Evolutionary conservation across 2,797 vertebrate genomes (phyloP).

Genomic region (Rousettus madagascariensis): DNA sequence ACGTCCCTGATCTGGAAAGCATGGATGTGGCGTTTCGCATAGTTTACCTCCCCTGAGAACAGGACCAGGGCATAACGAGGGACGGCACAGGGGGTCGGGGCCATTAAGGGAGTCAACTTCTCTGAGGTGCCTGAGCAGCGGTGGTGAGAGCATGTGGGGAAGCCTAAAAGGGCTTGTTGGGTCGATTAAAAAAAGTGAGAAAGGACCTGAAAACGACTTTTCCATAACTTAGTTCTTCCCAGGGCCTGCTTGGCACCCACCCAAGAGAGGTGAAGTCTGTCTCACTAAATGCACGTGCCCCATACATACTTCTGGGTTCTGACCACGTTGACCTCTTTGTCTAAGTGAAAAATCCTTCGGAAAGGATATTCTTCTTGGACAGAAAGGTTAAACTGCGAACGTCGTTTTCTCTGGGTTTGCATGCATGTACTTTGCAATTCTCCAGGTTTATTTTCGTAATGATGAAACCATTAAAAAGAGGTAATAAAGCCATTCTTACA

Average conservation of each 20-base stretch:
- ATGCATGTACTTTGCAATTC: neutral
- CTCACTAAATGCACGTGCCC: rapidly evolving
- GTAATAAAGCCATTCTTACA: neutral
- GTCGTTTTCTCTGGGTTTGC: neutral
- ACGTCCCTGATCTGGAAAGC: neutral
- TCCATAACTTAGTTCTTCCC: neutral
- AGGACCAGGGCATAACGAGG: neutral
- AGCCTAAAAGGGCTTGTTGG: neutral
- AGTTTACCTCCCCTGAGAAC: rapidly evolving
- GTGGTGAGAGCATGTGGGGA: rapidly evolving
- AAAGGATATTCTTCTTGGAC: neutral
- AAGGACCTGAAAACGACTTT: neutral
- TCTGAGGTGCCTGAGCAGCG: rapidly evolving
- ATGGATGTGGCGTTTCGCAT: rapidly evolving
- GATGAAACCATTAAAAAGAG: neutral
- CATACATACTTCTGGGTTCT: rapidly evolving
- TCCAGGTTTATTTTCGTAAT: neutral
- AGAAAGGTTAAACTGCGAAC: neutral
- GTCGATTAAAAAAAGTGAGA: neutral
- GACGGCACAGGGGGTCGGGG: rapidly evolving
- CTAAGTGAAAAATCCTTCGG: neutral
- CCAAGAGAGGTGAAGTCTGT: neutral
- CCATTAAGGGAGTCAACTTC: rapidly evolving
- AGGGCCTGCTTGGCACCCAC: neutral
- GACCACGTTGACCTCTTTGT: too few relatives aligned